Evolutionary conservation across 1,140 invertebrate species (phyloP), one percentile per base, ranked within the genome.

Genomic region (Eriocheir sinensis): DNA sequence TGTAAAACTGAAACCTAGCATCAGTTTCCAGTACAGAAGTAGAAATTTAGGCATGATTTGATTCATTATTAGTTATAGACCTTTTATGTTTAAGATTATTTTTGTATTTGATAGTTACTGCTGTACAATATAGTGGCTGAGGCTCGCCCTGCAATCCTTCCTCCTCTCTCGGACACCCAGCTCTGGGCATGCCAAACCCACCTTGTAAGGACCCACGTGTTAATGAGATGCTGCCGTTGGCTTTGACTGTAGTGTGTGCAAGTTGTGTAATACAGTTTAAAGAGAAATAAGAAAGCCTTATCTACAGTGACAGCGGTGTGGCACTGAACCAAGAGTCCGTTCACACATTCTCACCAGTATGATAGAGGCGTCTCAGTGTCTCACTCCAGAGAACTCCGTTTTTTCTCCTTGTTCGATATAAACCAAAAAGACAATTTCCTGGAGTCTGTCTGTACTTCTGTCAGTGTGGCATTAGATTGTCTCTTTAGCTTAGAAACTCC

Each of bases 211-310:
- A 92, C 34, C 91, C 91, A 53, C 44, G 34, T 81, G 79, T 92
- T 85, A n/a, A 92, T 92, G 79, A 85, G 27, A 92, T 85, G 80
- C 91, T 92, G 91, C 91, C 91, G 80, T 92, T 92, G 41, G 91
- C 91, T 92, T 92, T 92, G 91, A 92, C 41, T 92, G 91, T 92
- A 85, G 91, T 85, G 91, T 92, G 48, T 92, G 81, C 91, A 85
- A 92, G 91, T 92, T 92, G 41, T 92, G 44, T 92, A 92, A 41
- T 92, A 40, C 48, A 79, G 41, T 92, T 92, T 92, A 92, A 85
- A 85, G 60, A 72, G 60, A 72, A 72, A 72, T 72, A 72, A 72
- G 91, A 85, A 85, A 92, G 91, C 80, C 91, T 92, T 92, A 85
- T 17, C 91, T 72, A 85, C 60, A 81, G 91, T 92, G 79, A 85